These are phyloP conservation scores for Trypoxylus dichotomus DNA, from an alignment of 1,140 invertebrate species.

Conservation along the genomic window DNA sequence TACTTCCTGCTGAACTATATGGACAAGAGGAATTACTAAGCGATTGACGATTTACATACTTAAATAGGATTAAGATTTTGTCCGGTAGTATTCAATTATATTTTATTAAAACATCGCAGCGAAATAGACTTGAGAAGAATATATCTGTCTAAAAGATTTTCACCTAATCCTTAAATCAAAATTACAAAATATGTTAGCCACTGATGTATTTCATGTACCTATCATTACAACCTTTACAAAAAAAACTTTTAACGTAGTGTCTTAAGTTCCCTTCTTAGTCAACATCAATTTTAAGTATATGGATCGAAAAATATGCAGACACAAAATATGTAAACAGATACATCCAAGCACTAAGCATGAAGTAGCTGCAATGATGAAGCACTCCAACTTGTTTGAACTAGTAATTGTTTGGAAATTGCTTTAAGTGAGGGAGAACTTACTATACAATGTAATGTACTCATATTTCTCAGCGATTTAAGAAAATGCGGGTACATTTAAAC, in stretches of 20 bases:
- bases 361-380: neutral
- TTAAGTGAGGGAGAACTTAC: neutral
- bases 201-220: neutral
- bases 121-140: neutral
- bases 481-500: too few species aligned
- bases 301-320: neutral
- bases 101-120: neutral
- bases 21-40: neutral
- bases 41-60: neutral
- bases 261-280: too few species aligned
- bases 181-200: neutral
- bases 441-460: neutral
- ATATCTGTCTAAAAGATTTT: neutral
- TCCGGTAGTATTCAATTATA: neutral
- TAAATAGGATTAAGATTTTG: neutral
- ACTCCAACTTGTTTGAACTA: neutral
- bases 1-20: conserved; percentile 65
- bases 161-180: neutral
- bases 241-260: too few species aligned
- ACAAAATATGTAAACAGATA: neutral
- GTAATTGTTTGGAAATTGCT: neutral
- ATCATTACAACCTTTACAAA: too few species aligned
- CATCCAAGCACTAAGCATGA: neutral
- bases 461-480: neutral
- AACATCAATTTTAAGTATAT: too few species aligned